Base-by-base conservation (phyloP, 2,888 invertebrate species). In the Amphipoea oculea region DNA sequence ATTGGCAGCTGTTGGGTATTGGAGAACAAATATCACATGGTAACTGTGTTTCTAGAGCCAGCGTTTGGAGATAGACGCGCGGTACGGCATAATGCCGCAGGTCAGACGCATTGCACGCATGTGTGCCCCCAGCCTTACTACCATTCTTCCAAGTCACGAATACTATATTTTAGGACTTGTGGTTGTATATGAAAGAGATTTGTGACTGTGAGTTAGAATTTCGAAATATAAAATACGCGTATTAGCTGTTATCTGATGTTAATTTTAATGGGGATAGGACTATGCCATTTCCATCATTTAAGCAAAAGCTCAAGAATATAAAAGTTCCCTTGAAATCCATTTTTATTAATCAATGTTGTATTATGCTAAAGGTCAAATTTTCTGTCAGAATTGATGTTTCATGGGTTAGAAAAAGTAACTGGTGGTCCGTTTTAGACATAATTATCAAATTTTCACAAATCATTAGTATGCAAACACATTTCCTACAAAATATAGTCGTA, bases 21-120 rank as follows among this genome's bases (percentile, higher is more conserved):
- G 36, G n/a, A 78, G 70, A 79, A 67, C 73, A 69, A 81, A 72
- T 81, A 79, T 87, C 73, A 77, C 79, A 81, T 83, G 79, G 81
- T 87, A 78, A 83, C 81, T 93, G 90, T 95, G 91, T 95, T 98
- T 98, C 94, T 98, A 99, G 99, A 99, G 97, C 97, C 98, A 98
- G 97, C 98, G 98, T 95, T 98, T 98, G 97, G 99, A 99, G 98
- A 98, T 99, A 97, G 99, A 99, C 97, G 98, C 98, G 97, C 98
- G 98, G 96, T 98, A 98, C 97, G 99, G 99, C 97, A 97, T 97
- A 95, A 97, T 98, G 97, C 98, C 98, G 97, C 98, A 99, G 98
- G 99, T 99, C 98, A 97, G 97, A 95, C 89, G 92, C 90, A 90
- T 90, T 95, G 95, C 96, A 95, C 95, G 97, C 95, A 95, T 95